phyloP scores from a whole-genome alignment of 2,113 vertebrate species.

The Hyaena hyaena region DNA sequence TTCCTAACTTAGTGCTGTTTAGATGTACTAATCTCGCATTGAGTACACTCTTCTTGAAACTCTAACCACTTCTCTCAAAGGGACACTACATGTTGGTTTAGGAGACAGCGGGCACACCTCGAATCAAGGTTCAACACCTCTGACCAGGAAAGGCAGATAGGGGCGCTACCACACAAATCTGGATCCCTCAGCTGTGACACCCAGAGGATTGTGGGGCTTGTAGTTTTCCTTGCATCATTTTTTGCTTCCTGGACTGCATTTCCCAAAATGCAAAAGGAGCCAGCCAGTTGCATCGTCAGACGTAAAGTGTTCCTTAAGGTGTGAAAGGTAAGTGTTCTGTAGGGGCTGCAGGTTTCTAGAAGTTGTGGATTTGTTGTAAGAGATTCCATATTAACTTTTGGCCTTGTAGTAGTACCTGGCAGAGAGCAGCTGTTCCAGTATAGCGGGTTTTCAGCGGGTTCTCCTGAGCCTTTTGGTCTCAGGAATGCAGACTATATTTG shows the following conservation, averaged over 20 bases:
- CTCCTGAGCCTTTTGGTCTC: neutral
- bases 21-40: neutral
- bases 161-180: fast-evolving
- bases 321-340: constrained; percentile 54
- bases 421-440: neutral
- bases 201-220: constrained; percentile 74
- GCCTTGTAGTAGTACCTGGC: constrained; percentile 55
- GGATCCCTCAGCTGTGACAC: fast-evolving
- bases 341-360: neutral
- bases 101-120: fast-evolving
- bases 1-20: neutral
- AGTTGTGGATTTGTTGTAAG: neutral
- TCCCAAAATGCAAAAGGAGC: constrained; percentile 66
- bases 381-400: neutral
- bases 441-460: neutral
- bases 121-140: neutral
- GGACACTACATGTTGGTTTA: fast-evolving
- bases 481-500: neutral
- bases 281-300: neutral
- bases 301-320: neutral
- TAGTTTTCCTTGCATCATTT: constrained; percentile 66
- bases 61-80: neutral
- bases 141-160: neutral
- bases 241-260: constrained; percentile 58
- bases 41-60: too few species aligned